phyloP scores from a whole-genome alignment of 2,113 vertebrate genomes.

The Pterocles orientalis region DNA sequence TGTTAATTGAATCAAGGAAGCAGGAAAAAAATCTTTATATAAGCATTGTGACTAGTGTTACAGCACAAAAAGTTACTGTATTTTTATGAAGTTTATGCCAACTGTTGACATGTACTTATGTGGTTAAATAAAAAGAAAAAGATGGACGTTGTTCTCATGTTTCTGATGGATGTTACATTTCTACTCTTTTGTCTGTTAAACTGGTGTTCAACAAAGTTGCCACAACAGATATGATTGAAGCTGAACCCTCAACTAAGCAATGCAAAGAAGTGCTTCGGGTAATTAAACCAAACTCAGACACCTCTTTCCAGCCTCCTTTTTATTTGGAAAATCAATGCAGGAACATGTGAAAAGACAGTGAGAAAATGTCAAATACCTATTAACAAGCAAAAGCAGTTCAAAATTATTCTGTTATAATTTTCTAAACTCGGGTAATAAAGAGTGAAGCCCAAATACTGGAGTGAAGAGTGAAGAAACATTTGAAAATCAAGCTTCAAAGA shows the following conservation, averaged over 20 bases:
- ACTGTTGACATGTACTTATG: constrained; percentile 75
- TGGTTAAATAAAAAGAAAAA: constrained; percentile 76
- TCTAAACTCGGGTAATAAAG: neutral
- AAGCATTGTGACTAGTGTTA: constrained; percentile 58
- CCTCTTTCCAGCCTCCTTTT: neutral
- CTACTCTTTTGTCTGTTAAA: neutral
- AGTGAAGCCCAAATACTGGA: neutral
- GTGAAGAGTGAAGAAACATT: neutral
- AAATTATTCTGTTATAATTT: neutral
- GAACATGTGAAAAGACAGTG: neutral
- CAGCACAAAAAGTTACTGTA: constrained; percentile 69
- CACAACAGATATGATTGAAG: neutral
- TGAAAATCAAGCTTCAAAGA: neutral
- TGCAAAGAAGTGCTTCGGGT: neutral
- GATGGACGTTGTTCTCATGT: constrained; percentile 2
- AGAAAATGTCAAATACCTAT: neutral
- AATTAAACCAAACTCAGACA: neutral
- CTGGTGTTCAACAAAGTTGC: neutral
- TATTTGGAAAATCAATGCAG: neutral
- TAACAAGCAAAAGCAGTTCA: neutral
- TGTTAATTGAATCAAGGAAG: constrained; percentile 34
- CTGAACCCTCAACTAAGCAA: neutral
- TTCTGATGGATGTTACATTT: neutral
- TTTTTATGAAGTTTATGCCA: constrained; percentile 81
- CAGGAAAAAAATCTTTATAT: constrained; percentile 32